Evolutionary conservation across 1,140 invertebrate species (phyloP), one percentile per base, ranked within the genome.

Genomic region (Leptinotarsa lineolata): DNA sequence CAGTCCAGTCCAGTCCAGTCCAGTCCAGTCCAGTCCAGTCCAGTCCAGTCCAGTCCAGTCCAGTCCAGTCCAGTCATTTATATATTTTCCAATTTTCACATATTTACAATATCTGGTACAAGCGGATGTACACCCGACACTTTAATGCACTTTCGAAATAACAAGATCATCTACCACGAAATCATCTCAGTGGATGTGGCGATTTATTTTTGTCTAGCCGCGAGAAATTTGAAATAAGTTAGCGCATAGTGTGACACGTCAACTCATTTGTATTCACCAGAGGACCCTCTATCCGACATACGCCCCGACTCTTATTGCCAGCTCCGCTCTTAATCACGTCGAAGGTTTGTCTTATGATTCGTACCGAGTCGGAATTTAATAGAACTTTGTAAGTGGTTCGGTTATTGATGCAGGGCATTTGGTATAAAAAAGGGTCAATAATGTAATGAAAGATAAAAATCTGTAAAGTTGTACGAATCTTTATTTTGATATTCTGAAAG

Each of bases 281-380:
- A 54, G 48, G 15, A 54, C 16, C 48, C 48, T 54, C 48, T 18
- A 54, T 54, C 4, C 48, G 48, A 54, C 48, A 54, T 18, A 54
- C 48, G 48, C 48, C 48, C 2, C 16, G 15, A 54, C 48, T 54
- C 48, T 54, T 54, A 54, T 54, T 54, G 48, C 48, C 48, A 54
- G n/a, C 48, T 54, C 48, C 48, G 48, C 48, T 54, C 48, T 54
- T 54, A 54, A 54, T 54, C 48, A 54, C 48, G 48, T 54, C 48
- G 16, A 54, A 54, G 48, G 48, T 54, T 54, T 54, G 48, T 54
- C 48, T 54, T 54, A 54, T 18, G 48, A 54, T 54, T 54, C 48
- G 48, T 54, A 54, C 48, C 6, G 48, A 54, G 48, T 16, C 48
- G 13, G 48, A 54, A 54, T 54, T 54, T 54, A 54, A 54, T 54